phyloP scores from a whole-genome alignment of 1,140 invertebrate genomes.

The Prorops nasuta region DNA sequence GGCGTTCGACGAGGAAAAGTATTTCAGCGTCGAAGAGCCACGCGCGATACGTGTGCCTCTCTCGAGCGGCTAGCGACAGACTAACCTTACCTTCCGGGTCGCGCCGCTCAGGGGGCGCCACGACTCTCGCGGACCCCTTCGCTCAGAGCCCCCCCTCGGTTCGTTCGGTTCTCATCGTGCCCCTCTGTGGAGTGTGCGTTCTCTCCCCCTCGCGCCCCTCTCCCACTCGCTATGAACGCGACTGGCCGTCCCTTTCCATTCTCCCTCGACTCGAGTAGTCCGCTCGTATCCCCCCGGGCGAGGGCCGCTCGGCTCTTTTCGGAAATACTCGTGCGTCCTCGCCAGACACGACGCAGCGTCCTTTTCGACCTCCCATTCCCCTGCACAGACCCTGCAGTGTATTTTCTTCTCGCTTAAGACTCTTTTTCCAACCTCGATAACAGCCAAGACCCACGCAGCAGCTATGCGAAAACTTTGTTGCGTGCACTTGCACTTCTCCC shows the following conservation, averaged over 20 bases:
- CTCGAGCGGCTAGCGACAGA: slow-evolving; percentile 43
- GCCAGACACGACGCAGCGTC: too few relatives aligned
- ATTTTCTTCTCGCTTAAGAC: too few relatives aligned
- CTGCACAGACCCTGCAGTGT: slow-evolving; percentile 9
- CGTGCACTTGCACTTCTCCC: not conserved
- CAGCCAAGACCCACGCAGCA: too few relatives aligned
- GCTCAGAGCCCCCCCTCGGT: not conserved
- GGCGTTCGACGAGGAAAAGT: not conserved
- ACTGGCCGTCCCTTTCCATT: slow-evolving; percentile 24
- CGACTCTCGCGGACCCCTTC: too few relatives aligned
- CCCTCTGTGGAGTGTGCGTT: too few relatives aligned
- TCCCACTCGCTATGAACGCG: slow-evolving; percentile 19
- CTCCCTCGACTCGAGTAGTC: not conserved
- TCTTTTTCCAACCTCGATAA: not conserved
- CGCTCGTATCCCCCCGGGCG: not conserved
- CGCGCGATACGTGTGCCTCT: slow-evolving; percentile 26
- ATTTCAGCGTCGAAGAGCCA: slow-evolving; percentile 1
- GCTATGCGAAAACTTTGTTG: not conserved
- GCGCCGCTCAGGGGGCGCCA: slow-evolving; percentile 42
- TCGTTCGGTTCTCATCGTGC: too few relatives aligned
- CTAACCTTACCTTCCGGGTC: slow-evolving; percentile 39
- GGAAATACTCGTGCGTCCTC: not conserved
- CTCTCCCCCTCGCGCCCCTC: slow-evolving; percentile 2
- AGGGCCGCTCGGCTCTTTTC: slow-evolving; percentile 5
- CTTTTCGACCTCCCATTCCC: too few relatives aligned